Evolutionary conservation across 2,797 vertebrate genomes (phyloP), one percentile per base, ranked within the genome.

Genomic region (Trachurus trachurus): DNA sequence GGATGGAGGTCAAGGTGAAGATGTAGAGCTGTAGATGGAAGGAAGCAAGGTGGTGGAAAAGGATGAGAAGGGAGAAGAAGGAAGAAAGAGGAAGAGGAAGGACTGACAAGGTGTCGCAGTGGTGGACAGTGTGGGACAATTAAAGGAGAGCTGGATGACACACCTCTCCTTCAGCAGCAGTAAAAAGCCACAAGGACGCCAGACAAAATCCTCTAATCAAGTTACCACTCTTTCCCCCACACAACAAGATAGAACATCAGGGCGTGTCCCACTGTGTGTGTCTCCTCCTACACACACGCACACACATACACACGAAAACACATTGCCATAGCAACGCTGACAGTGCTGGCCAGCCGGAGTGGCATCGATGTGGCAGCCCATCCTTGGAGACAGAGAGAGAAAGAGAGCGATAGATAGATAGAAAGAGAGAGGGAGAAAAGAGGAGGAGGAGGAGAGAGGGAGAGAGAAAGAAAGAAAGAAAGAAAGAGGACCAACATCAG

Each of bases 141-240:
- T 60, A 68, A 81, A 68, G 54, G 71, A 58, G 49, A 62, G 59
- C 60, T 22, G 68, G 70, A 66, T 74, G 74, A 78, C 80, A 74
- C 71, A 53, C 67, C 54, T 81, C 67, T 88, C 77, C 81, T 85
- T 86, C 71, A 86, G 80, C 72, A 71, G 76, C 76, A 67, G 53
- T 71, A 71, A 86, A 79, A 79, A 83, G 74, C 74, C 37, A 80
- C 87, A 84, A 86, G 76, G 89, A 92, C 83, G 58, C 79, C 84
- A 50, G 88, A 92, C 90, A 83, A 88, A 89, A 83, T 88, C 76
- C 73, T 58, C 62, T 93, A 92, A 94, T 93, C 78, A 82, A 87
- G 87, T 94, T 92, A 93, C 74, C 56, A 37, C 53, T 67, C 53
- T 70, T 80, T 74, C 75, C 71, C 85, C 63, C 40, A 57, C 45